Evolutionary conservation across 2,113 vertebrate species (phyloP), one percentile per base, ranked within the genome.

Genomic region (Ovis aries): DNA sequence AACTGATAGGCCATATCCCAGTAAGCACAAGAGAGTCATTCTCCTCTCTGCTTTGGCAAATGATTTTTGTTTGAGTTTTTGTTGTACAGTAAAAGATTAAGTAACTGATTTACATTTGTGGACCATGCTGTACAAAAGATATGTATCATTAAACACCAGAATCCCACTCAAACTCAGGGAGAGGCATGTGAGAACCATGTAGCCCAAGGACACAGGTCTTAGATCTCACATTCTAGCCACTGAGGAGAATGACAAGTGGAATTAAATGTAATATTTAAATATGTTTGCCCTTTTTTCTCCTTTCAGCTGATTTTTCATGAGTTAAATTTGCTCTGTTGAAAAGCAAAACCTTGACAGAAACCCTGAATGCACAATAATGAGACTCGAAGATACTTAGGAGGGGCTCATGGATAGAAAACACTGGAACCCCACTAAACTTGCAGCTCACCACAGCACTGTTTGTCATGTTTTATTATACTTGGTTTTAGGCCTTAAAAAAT

Each of bases 381-480:
- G 81, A 83, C 71, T 62, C 83, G 6, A 10, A 88, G 90, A 97
- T 52, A 43, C 55, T 86, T 25, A 1, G 7, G 33, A 67, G 82
- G 21, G 74, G 48, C 21, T 14, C n/a, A 45, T 0, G 0, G 57
- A 67, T 7, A 5, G 77, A 95, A 97, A 93, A 86, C 71, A 74
- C 71, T 17, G n/a, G 62, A 95, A 92, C 40, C 45, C 83, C 57
- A 67, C 57, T 95, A 78, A 84, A 95, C 93, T 48, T 89, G 59
- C 53, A 94, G 62, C 80, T 96, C 57, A 84, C 89, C 59, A 67
- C 12, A 64, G 91, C 40, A 80, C 50, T 80, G 52, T 89, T 95
- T 93, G 78, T 93, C 97, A 93, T 33, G 78, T 87, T 84, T 97
- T 97, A 97, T 97, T 95, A 93, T 33, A 40, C 81, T 94, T 62